These are phyloP conservation scores for Cerastis leucographa DNA, from an alignment of 2,888 invertebrate species.

Conservation along the genomic window DNA sequence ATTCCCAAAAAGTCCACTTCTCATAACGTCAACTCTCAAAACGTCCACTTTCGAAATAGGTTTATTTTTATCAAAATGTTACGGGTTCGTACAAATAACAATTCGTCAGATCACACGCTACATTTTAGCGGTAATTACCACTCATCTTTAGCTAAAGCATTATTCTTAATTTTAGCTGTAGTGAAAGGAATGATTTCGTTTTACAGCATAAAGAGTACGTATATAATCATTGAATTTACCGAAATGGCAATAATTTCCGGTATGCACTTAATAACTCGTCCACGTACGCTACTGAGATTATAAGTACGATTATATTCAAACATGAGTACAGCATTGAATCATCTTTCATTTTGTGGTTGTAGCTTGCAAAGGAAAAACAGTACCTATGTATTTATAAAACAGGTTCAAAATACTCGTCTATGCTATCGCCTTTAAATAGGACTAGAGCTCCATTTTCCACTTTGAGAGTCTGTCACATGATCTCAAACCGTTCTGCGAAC, in stretches of 20 bases:
- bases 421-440: not conserved
- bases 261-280: not conserved
- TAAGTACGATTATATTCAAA: not conserved
- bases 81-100: too few species aligned
- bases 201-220: not conserved
- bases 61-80: too few species aligned
- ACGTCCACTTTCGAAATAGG: too few species aligned
- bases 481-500: not conserved
- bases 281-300: not conserved
- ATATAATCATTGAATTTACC: constrained; percentile 8
- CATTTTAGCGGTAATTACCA: not conserved
- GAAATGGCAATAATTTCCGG: constrained; percentile 9
- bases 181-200: constrained; percentile 6
- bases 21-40: too few species aligned
- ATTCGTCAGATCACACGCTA: too few species aligned
- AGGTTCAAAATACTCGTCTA: not conserved
- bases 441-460: not conserved
- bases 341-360: not conserved
- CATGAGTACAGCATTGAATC: not conserved
- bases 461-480: not conserved
- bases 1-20: too few species aligned
- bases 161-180: not conserved
- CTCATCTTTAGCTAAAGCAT: not conserved
- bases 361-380: not conserved
- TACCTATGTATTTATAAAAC: not conserved